Evolutionary conservation across 1,140 invertebrate genomes (phyloP), one percentile per base, ranked within the genome.

Genomic region (Ceratosolen solmsi): DNA sequence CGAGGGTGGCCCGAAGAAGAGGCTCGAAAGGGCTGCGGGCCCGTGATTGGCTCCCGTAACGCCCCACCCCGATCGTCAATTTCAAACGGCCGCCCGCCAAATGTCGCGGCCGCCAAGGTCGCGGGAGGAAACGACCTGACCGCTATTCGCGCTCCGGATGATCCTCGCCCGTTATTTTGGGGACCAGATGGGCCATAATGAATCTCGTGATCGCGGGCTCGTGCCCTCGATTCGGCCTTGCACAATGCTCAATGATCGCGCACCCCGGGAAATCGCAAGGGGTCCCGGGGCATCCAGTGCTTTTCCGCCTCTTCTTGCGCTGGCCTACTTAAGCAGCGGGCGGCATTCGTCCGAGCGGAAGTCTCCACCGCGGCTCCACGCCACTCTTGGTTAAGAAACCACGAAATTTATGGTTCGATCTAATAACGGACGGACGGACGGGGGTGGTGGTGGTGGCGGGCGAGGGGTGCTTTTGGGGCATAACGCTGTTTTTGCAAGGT

Each of bases 1-100:
- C 36, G 36, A 70, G 36, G 46, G 49, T 49, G n/a, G 9, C 36
- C 1, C n/a, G 49, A 73, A 46, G n/a, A 49, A 49, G 41, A 71
- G 20, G 30, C 60, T 65, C 60, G 60, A 65, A 65, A 65, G 60
- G 60, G 30, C 60, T 65, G 13, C 30, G 60, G 36, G 36, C 36
- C 63, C 63, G 63, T 38, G 63, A 68, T 38, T 71, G 41, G 71
- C 27, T 49, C 8, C 5, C 17, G 46, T 33, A 0, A 17, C n/a
- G 2, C 25, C 15, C n/a, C n/a, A n/a, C n/a, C n/a, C n/a, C n/a
- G n/a, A n/a, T n/a, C n/a, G n/a, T n/a, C n/a, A n/a, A n/a, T n/a
- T n/a, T n/a, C n/a, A 71, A 27, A 15, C 22, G 36, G 11, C 13
- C 38, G 60, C 13, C 13, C 1, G 75, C 41, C 36, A 68, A 68